Evolutionary conservation across 2,888 invertebrate species (phyloP), one percentile per base, ranked within the genome.

Genomic region (Rhynchonema sp.): DNA sequence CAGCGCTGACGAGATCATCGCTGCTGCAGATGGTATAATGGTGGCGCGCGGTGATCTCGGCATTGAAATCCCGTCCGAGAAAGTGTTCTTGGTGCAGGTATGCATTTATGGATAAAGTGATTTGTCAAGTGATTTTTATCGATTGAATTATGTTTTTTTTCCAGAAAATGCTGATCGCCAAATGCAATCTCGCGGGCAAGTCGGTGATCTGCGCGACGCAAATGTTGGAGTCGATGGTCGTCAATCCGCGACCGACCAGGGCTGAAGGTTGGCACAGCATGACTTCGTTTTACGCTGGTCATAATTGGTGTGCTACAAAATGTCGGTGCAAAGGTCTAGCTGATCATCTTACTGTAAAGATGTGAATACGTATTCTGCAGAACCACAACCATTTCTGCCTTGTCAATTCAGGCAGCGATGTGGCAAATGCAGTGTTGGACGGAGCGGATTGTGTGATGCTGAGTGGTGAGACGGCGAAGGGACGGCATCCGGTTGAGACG

Each of bases 391-490:
- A 53, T 17, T 30, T 30, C 6, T 22, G 9, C n/a, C n/a, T n/a
- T n/a, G n/a, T n/a, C n/a, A n/a, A n/a, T n/a, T n/a, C 38, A 38
- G 70, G 69, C 60, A 66, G 66, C 54, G 71, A 71, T 60, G 96
- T 96, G 0, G 96, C 96, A 62, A 96, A 98, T 77, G 96, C 96
- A 1, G 85, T 98, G 67, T 78, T 96, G 55, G 94, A 96, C 76
- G 94, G 94, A 20, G 91, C 92, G 22, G 94, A 96, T 75, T 94
- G 94, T 74, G 92, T 96, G 56, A 96, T 96, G 96, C 77, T 96
- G 74, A 90, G 90, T 0, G 92, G 92, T 22, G 94, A 94, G 77
- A 94, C 94, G 0, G 92, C 92, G 61, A 96, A 96, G 80, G 96
- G 96, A 56, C 85, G 86, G 67, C 94, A 91, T 75, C 92, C 94